These are phyloP conservation scores for Drosophila pandora DNA, from an alignment of 1,140 invertebrate genomes.

Conservation along the genomic window DNA sequence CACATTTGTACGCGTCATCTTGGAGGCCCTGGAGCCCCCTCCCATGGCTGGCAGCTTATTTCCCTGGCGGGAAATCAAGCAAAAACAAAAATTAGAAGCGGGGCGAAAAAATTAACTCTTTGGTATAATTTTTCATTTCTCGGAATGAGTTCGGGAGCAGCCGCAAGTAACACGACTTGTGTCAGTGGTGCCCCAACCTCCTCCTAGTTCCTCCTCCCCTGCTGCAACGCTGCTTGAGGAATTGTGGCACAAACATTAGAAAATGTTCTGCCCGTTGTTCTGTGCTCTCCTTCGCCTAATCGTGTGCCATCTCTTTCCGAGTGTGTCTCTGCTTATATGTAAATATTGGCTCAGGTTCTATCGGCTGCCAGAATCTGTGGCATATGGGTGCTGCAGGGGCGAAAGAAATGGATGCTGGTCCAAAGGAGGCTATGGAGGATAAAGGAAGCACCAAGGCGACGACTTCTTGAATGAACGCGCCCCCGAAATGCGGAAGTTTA, in stretches of 20 bases:
- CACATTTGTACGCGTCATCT: slow-evolving; percentile 76
- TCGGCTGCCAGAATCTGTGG: slow-evolving; percentile 74
- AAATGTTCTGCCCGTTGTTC: slow-evolving; percentile 55
- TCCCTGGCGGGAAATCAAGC: slow-evolving; percentile 50
- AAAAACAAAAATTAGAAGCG: slow-evolving; percentile 32
- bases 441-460: slow-evolving; percentile 44
- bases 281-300: slow-evolving; percentile 21
- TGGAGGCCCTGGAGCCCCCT: slow-evolving; percentile 32
- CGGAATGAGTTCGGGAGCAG: slow-evolving; percentile 60
- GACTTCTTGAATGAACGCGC: slow-evolving; percentile 53
- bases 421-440: slow-evolving; percentile 23
- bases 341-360: slow-evolving; percentile 77
- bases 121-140: slow-evolving; percentile 81
- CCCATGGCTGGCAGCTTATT: slow-evolving; percentile 74
- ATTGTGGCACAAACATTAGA: slow-evolving; percentile 64
- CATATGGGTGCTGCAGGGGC: not conserved
- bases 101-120: slow-evolving; percentile 75
- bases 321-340: slow-evolving; percentile 53
- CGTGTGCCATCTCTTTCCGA: slow-evolving; percentile 21
- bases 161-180: slow-evolving; percentile 60
- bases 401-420: not conserved
- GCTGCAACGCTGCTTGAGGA: not conserved
- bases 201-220: too few species aligned
- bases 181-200: slow-evolving; percentile 4
- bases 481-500: slow-evolving; percentile 78